phyloP scores from a whole-genome alignment of 2,888 invertebrate species.

The Oeneis ivallda region DNA sequence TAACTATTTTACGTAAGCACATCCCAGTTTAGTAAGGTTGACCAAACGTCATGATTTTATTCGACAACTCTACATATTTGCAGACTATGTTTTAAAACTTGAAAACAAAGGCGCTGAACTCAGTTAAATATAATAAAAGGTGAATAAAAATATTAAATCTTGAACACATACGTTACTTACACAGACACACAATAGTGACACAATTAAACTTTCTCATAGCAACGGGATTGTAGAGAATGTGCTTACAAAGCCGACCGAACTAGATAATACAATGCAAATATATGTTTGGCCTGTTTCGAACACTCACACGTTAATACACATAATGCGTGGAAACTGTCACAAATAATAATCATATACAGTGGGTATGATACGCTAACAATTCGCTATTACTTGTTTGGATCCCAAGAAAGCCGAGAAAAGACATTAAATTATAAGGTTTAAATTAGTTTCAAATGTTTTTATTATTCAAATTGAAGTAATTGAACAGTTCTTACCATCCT shows the following conservation, averaged over 20 bases:
- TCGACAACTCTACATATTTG: too few relatives aligned
- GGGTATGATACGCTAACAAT: conserved; percentile 19
- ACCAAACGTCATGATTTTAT: too few relatives aligned
- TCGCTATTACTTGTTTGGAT: not conserved
- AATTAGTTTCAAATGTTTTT: too few relatives aligned
- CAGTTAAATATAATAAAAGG: too few relatives aligned
- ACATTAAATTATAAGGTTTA: not conserved
- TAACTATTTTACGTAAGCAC: too few relatives aligned
- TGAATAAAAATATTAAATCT: too few relatives aligned
- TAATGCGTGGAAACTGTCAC: conserved; percentile 34
- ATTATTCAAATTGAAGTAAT: too few relatives aligned
- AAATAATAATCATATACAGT: conserved; percentile 22
- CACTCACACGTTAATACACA: conserved; percentile 35
- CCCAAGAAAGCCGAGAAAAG: conserved; percentile 7
- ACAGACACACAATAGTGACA: not conserved
- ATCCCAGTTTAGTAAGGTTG: too few relatives aligned
- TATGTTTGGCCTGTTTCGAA: conserved; percentile 30
- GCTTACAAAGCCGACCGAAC: conserved; percentile 5
- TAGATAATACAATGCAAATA: conserved; percentile 33
- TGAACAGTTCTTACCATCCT: too few relatives aligned
- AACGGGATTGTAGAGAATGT: conserved; percentile 9
- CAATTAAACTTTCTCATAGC: conserved; percentile 19
- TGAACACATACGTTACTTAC: too few relatives aligned
- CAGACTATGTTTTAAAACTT: too few relatives aligned
- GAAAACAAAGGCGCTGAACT: too few relatives aligned